Evolutionary conservation across 2,888 invertebrate genomes (phyloP), one percentile per base, ranked within the genome.

Genomic region (Diarsia brunnea): DNA sequence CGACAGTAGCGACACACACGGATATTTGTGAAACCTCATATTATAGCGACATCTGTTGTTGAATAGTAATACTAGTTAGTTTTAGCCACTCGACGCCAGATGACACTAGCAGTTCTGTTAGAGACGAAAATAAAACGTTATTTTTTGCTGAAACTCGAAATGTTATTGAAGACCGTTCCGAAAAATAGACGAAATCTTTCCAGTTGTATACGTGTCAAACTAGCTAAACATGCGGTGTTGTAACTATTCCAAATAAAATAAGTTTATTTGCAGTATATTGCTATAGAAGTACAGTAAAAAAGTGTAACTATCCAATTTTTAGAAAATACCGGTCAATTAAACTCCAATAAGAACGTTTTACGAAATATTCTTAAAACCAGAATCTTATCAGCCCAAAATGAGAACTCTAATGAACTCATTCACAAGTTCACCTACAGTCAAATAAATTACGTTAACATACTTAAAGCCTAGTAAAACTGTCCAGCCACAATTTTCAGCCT

Each of bases 81-180:
- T 82, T 5, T 12, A 7, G 31, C 88, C 88, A 85, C 70, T 89
- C 49, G 16, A 69, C 49, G 16, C 74, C 68, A 91, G 92, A 89
- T 91, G 85, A 82, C 87, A 73, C 8, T 19, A 67, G 21, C 11
- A 67, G 81, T 43, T 24, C 2, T 2, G 12, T 47, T 19, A 12
- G 0, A n/a, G 24, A 4, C 0, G 12, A 43, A 60, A 45, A 8
- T 19, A 27, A 14, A 5, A 1, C 2, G 0, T 0, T 8, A 55
- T 55, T 63, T 70, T 27, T 55, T 27, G 2, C 5, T 21, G 11
- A 27, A 24, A 77, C 21, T 16, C 16, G n/a, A 8, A 70, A 51
- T 51, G 55, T 45, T 21, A 49, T 10, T n/a, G 27, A 49, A 1
- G 19, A 53, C n/a, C 14, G 19, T 45, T 49, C 12, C 14, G 8